A percentile compares a stretch with the other conserved stretches of the same genome.
phyloP scores from a whole-genome alignment of 2,888 invertebrate genomes.

The Dyspetes luteomarginatus region DNA sequence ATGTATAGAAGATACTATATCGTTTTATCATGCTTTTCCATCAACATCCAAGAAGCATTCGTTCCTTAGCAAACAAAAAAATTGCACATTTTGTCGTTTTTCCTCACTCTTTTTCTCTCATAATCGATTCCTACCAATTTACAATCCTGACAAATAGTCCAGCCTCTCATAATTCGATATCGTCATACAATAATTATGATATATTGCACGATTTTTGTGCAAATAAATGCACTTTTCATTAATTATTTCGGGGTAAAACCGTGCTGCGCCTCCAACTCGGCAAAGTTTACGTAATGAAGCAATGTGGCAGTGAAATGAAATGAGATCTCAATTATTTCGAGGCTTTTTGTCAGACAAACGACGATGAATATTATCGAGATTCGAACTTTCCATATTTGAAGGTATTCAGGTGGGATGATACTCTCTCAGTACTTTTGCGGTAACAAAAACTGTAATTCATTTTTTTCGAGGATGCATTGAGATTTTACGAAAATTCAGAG shows the following conservation, averaged over 20 bases:
- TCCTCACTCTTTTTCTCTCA: conserved; percentile 24
- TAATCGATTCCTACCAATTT: conserved; percentile 26
- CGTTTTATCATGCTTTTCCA: conserved; percentile 70
- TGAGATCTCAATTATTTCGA: background rate
- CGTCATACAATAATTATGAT: background rate
- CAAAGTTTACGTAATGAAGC: conserved; percentile 20
- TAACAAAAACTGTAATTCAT: no score
- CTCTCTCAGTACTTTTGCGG: no score
- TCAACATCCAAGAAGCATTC: conserved; percentile 78
- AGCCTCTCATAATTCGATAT: conserved; percentile 8
- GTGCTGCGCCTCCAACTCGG: background rate
- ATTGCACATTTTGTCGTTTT: conserved; percentile 19
- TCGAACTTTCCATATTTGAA: background rate
- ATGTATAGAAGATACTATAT: conserved; percentile 63
- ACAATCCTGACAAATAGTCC: conserved; percentile 48
- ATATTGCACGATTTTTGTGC: background rate
- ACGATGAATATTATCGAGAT: background rate
- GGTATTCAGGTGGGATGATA: no score
- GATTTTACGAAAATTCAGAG: no score
- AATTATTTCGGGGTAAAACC: background rate
- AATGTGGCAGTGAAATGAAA: conserved; percentile 43
- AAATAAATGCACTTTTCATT: background rate
- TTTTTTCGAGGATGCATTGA: no score
- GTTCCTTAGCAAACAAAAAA: conserved; percentile 63
- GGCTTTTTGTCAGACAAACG: background rate